Conservation (phyloP, 2,888 invertebrate species). For the Parnassius apollo region DNA sequence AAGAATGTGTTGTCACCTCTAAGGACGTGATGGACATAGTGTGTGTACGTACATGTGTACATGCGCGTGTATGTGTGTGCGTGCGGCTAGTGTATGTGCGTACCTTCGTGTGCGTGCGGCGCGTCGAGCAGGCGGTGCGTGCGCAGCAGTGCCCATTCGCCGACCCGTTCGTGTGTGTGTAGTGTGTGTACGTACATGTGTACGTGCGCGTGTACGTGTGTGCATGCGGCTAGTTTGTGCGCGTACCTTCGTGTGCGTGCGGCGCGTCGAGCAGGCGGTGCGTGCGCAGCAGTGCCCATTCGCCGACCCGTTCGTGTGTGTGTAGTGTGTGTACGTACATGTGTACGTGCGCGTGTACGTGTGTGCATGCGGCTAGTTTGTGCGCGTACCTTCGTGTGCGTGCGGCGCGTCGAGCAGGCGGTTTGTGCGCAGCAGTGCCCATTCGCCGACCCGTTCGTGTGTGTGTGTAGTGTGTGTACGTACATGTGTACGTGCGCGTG, state of each 20-base stretch:
- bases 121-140: constrained; percentile 33
- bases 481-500: too few relatives aligned
- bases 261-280: constrained; percentile 34
- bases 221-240: neutral
- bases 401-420: constrained; percentile 36
- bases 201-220: too few relatives aligned
- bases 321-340: too few relatives aligned
- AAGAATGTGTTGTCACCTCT: too few relatives aligned
- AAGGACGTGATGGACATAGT: too few relatives aligned
- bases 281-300: constrained; percentile 75
- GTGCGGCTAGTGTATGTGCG: neutral
- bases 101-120: constrained; percentile 30
- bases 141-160: constrained; percentile 83
- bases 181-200: too few relatives aligned
- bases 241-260: constrained; percentile 29
- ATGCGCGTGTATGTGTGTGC: too few relatives aligned
- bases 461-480: neutral
- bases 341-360: too few relatives aligned
- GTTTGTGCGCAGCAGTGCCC: constrained; percentile 49
- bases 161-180: constrained; percentile 46
- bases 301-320: constrained; percentile 74
- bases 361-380: neutral
- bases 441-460: constrained; percentile 83
- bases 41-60: too few relatives aligned
- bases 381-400: constrained; percentile 27